Evolutionary conservation across 2,888 invertebrate genomes (phyloP), one percentile per base, ranked within the genome.

Genomic region (Alloplasta piceator): DNA sequence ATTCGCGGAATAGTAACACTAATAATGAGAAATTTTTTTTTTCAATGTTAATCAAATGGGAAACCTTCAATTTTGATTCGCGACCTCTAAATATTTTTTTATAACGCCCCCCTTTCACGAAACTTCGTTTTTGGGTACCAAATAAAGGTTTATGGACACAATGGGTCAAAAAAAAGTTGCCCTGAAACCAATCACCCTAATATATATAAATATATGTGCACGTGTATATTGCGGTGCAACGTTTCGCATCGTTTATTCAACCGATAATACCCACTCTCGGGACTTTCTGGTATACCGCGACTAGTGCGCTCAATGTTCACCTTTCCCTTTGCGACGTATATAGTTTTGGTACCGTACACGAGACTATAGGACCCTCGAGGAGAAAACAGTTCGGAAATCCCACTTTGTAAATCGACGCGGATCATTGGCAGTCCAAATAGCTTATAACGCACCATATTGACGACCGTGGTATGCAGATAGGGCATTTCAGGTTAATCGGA

Each of bases 231-330:
- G 10, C 10, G 4, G 26, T 26, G 43, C 52, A 41, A 68, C 55
- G 80, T 77, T 77, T 77, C 77, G 73, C 68, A 77, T 80, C 72
- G 77, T 80, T 80, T 73, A 70, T 73, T 64, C 63, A 60, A 10
- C 41, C 76, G 77, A 73, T 73, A 77, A 73, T 80, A 50, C 66
- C 58, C 48, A 56, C 72, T 67, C 7, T 38, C 38, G 9, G 26
- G 12, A 39, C 26, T 67, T n/a, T 67, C 41, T 55, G 12, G 38
- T 50, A 39, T 10, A 6, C 52, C n/a, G 12, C 52, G 14, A 9
- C 10, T 36, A 39, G 43, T 16, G 36, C 55, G 26, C 39, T 48
- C 56, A 72, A 55, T 56, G 60, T 39, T 66, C 66, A 80, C 80
- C 76, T 80, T 80, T 80, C 68, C 56, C 68, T 63, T 36, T 14